Percentiles rank a stretch among this genome's conserved stretches.
Conservation (phyloP, 2,797 vertebrate genomes). For the Neosilurus mollespiculum region DNA sequence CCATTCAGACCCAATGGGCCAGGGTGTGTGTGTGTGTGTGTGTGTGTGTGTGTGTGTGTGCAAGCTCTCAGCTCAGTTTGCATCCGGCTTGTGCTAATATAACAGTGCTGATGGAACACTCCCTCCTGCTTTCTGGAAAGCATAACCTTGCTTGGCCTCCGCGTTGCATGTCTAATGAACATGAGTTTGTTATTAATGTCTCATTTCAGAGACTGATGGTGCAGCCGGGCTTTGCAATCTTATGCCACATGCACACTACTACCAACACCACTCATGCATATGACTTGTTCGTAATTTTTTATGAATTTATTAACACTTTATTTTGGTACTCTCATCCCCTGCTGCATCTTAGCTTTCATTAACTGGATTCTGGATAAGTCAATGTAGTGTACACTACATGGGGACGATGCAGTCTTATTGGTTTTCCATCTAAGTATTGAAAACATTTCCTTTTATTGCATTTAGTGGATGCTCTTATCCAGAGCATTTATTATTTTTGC, state of each 20-base stretch:
- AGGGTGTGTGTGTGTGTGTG: not conserved
- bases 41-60: not conserved
- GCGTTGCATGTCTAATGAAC: conserved; percentile 32
- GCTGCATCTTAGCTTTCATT: not conserved
- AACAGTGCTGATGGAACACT: not conserved
- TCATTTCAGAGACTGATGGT: conserved; percentile 19
- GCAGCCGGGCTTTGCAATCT: not conserved
- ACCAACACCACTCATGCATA: not conserved
- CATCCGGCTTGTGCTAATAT: not conserved
- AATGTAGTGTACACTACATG: too few relatives aligned
- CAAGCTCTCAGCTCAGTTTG: not conserved
- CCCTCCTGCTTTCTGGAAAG: conserved; percentile 23
- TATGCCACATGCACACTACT: not conserved
- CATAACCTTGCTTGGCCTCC: conserved; percentile 29
- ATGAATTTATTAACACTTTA: conserved; percentile 1
- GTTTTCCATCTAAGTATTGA: too few relatives aligned
- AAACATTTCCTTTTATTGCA: too few relatives aligned
- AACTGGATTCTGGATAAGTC: not conserved
- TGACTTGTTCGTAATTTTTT: not conserved
- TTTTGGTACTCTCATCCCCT: not conserved
- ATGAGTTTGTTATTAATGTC: conserved; percentile 28
- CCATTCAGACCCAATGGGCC: conserved; percentile 34
- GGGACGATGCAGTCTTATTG: too few relatives aligned
- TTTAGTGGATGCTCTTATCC: too few relatives aligned
- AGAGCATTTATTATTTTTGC: too few relatives aligned